These are phyloP conservation scores for Eupithecia subumbrata DNA, from an alignment of 2,888 invertebrate genomes.

Conservation along the genomic window DNA sequence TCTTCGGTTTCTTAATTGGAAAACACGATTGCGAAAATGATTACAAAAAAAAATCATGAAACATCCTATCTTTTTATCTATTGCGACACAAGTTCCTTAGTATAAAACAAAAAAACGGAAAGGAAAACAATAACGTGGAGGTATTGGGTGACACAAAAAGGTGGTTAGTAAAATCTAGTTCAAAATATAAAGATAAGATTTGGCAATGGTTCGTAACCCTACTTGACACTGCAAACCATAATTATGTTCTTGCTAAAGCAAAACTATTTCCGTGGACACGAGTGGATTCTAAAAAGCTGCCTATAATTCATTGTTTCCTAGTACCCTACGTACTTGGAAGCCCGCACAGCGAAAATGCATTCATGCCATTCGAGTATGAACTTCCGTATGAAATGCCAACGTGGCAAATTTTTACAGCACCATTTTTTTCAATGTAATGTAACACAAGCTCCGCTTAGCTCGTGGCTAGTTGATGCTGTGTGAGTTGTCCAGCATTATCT, in stretches of 20 bases:
- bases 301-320: slow-evolving; percentile 72
- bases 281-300: slow-evolving; percentile 62
- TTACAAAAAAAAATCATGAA: too few relatives aligned
- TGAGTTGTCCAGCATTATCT: too few relatives aligned
- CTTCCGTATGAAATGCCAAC: neutral
- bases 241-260: slow-evolving; percentile 43
- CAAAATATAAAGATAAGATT: neutral
- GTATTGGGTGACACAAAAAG: neutral
- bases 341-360: slow-evolving; percentile 18
- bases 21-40: too few relatives aligned
- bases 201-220: neutral
- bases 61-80: too few relatives aligned
- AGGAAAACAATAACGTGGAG: neutral
- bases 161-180: neutral
- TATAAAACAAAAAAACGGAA: neutral
- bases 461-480: neutral
- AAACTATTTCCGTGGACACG: slow-evolving; percentile 52
- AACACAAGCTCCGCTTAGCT: neutral
- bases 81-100: neutral
- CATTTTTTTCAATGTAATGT: neutral
- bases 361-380: neutral
- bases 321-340: slow-evolving; percentile 27
- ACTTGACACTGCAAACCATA: slow-evolving; percentile 28
- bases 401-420: neutral
- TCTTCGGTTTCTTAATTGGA: too few relatives aligned